A percentile compares a stretch with the other conserved stretches of the same genome.
These are phyloP conservation scores for Anastrepha ludens DNA, from an alignment of 1,140 invertebrate species.

Conservation along the genomic window DNA sequence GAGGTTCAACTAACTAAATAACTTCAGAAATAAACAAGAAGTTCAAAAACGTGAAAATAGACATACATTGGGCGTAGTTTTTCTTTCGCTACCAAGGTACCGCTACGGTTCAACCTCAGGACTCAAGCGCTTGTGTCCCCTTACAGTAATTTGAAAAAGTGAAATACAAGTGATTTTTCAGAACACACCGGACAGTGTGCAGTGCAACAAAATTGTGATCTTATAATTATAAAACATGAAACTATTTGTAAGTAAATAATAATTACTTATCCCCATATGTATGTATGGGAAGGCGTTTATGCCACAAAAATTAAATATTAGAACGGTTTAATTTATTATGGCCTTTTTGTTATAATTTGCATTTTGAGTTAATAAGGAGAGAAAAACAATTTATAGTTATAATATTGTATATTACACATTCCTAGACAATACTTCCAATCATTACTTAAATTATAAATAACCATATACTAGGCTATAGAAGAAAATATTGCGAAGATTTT, in stretches of 20 bases:
- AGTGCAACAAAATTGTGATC: constrained; percentile 51
- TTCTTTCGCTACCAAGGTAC: not conserved
- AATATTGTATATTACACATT: too few relatives aligned
- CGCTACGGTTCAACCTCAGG: not conserved
- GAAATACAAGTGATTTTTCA: not conserved
- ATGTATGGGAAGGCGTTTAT: not conserved
- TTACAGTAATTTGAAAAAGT: not conserved
- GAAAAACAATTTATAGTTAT: too few relatives aligned
- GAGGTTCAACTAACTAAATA: constrained; percentile 72
- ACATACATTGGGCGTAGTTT: not conserved
- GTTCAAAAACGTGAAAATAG: not conserved
- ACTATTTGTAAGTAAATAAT: constrained; percentile 69
- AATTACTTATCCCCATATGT: not conserved
- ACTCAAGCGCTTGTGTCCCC: not conserved
- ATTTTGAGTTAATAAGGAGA: too few relatives aligned
- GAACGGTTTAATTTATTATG: too few relatives aligned
- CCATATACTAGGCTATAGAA: too few relatives aligned
- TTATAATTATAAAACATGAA: constrained; percentile 59
- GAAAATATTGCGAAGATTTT: too few relatives aligned
- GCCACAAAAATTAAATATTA: too few relatives aligned
- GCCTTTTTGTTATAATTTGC: too few relatives aligned
- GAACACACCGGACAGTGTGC: not conserved
- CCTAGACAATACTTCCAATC: too few relatives aligned
- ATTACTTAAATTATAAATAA: too few relatives aligned
- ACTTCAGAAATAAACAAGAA: not conserved